Base-by-base conservation (phyloP, 2,797 vertebrate genomes). In the Fistularia commersonii region DNA sequence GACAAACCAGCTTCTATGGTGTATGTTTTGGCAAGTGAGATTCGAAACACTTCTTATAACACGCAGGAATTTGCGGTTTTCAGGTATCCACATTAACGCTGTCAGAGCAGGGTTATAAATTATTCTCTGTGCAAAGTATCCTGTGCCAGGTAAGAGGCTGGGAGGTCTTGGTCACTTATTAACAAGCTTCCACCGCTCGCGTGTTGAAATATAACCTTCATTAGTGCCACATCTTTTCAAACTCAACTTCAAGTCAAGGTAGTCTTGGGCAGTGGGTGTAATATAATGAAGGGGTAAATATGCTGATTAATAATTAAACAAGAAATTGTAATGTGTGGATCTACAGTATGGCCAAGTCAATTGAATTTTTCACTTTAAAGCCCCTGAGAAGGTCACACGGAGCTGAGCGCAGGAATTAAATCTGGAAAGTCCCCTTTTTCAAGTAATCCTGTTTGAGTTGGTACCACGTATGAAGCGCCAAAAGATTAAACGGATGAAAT, bases 181-280 rank as follows among this genome's bases (percentile, higher is more conserved):
- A 87, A 88, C 85, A 58, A 66, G 11, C 11, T 41, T 44, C 7
- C 54, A 45, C 57, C 15, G 50, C 61, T 51, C 32, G 33, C 5
- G 42, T 43, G 82, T 83, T 84, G 69, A 85, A 77, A 55, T 77
- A 61, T 81, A 81, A 81, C 80, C 60, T 60, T 61, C 49, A 53
- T 74, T 75, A 72, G 41, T 9, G 32, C 4, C 36, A 47, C 41
- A 57, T 63, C 44, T 46, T 60, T 34, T 40, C 34, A 48, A 51
- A 57, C 53, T 34, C 41, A 41, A 46, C n/a, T 32, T 46, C 32
- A 36, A 36, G 7, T 11, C 23, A 7, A 64, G 62, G 60, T 11
- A 38, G 33, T 1, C 6, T 3, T 6, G 34, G 37, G 8, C 10
- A 15, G 33, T 11, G 23, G 32, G 11, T 15, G 12, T 11, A 23